phyloP scores from a whole-genome alignment of 2,888 invertebrate genomes.

The Phymatocera aterrima region DNA sequence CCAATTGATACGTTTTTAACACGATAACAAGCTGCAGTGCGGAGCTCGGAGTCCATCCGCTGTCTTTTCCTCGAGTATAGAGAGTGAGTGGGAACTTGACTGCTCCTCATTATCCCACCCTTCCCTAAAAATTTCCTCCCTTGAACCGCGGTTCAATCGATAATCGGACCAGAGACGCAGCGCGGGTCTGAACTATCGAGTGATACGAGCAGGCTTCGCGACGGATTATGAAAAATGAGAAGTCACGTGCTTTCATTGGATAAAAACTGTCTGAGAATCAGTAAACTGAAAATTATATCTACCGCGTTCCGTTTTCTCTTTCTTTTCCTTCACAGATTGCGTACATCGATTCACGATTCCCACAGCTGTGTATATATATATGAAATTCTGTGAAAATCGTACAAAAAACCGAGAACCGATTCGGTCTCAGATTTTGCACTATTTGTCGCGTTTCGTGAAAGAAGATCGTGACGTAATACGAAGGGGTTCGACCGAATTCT shows the following conservation, averaged over 20 bases:
- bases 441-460: too few species aligned
- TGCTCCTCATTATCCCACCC: not conserved
- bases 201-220: constrained; percentile 9
- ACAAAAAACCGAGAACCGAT: not conserved
- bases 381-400: too few species aligned
- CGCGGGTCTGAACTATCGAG: not conserved
- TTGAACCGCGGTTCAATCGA: constrained; percentile 1
- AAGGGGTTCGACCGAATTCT: too few species aligned
- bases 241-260: constrained; percentile 33
- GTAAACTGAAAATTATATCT: not conserved
- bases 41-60: too few species aligned
- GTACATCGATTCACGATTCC: too few species aligned
- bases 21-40: too few species aligned
- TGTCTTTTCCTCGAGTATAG: too few species aligned
- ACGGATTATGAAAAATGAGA: constrained; percentile 47
- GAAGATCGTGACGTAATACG: too few species aligned
- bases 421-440: too few species aligned
- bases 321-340: not conserved
- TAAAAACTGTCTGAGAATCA: not conserved
- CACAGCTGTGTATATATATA: too few species aligned
- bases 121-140: not conserved
- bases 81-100: not conserved
- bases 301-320: not conserved
- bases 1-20: too few species aligned
- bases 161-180: not conserved